phyloP scores from a whole-genome alignment of 2,797 vertebrate species.

The Poecile montanus region DNA sequence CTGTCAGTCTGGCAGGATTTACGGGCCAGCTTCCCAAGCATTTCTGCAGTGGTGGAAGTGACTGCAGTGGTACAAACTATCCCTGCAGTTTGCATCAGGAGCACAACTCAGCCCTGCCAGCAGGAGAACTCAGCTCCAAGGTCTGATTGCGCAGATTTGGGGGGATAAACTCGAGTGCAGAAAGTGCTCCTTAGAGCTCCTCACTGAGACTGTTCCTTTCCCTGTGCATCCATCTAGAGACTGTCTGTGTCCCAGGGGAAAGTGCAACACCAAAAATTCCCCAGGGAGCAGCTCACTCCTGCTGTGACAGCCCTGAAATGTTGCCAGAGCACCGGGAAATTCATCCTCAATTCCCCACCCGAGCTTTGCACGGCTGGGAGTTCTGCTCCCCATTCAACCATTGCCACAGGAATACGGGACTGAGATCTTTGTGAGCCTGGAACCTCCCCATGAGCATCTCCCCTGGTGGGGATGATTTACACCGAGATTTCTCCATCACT shows the following conservation, averaged over 20 bases:
- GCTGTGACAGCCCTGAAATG: neutral
- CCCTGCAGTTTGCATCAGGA: neutral
- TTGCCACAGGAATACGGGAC: neutral
- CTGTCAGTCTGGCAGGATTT: neutral
- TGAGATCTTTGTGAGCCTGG: neutral
- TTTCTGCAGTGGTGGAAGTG: neutral
- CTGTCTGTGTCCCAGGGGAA: neutral
- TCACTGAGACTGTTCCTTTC: neutral
- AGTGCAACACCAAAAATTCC: neutral
- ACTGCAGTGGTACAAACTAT: neutral
- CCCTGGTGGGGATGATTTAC: neutral
- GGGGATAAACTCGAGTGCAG: neutral
- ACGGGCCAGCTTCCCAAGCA: neutral
- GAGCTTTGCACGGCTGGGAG: neutral
- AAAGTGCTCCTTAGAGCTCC: neutral
- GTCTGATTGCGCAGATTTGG: neutral
- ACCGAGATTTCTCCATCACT: neutral
- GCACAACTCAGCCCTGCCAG: neutral
- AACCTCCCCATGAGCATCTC: neutral
- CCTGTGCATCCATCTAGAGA: rapidly evolving
- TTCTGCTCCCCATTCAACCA: neutral
- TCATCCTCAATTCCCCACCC: neutral
- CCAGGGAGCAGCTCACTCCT: neutral
- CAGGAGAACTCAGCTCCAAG: neutral
- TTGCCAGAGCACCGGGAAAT: neutral